These are phyloP conservation scores for Callimorpha dominula DNA, from an alignment of 2,888 invertebrate species.

Conservation along the genomic window DNA sequence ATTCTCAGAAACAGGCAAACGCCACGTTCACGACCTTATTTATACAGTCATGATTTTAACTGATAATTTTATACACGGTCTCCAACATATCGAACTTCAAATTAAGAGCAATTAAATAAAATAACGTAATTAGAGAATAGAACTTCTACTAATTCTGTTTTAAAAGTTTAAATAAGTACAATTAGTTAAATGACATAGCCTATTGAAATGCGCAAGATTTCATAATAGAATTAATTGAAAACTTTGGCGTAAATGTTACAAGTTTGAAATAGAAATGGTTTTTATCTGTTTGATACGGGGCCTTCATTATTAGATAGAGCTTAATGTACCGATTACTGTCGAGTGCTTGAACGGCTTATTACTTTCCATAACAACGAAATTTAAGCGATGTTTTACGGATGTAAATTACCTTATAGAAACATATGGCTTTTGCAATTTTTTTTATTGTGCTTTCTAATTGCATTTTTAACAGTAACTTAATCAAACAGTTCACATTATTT, in stretches of 20 bases:
- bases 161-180: slow-evolving; percentile 32
- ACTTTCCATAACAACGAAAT: background rate
- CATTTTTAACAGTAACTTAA: background rate
- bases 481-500: background rate
- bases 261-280: slow-evolving; percentile 13
- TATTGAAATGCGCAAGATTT: slow-evolving; percentile 14
- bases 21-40: background rate
- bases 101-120: slow-evolving; percentile 41
- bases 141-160: slow-evolving; percentile 39
- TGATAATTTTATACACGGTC: slow-evolving; percentile 25
- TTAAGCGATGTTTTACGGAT: background rate
- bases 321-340: slow-evolving; percentile 7
- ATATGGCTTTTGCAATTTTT: background rate
- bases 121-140: slow-evolving; percentile 39
- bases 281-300: slow-evolving; percentile 11
- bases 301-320: slow-evolving; percentile 1
- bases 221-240: slow-evolving; percentile 19
- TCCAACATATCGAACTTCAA: slow-evolving; percentile 32
- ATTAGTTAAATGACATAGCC: slow-evolving; percentile 32
- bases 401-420: background rate
- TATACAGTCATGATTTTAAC: slow-evolving; percentile 24
- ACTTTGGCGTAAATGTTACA: slow-evolving; percentile 15
- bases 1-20: background rate
- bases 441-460: background rate
- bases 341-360: slow-evolving; percentile 1